Percentiles rank a stretch among this genome's conserved stretches.
Conservation (phyloP, 2,888 invertebrate genomes). For the Steinernema carpocapsae region DNA sequence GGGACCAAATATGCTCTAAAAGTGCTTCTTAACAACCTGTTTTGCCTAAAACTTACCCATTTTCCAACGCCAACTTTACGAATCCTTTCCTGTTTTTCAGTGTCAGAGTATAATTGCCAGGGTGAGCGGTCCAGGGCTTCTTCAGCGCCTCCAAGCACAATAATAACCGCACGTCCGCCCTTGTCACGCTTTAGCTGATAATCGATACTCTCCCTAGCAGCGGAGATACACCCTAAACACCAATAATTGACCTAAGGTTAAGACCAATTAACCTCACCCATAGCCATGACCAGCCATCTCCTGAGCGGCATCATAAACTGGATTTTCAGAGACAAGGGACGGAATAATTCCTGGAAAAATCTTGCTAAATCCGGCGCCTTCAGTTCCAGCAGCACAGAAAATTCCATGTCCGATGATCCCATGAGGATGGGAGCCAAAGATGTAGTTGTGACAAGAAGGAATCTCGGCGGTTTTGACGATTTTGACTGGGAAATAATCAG, state of each 20-base stretch:
- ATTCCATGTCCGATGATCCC: conserved; percentile 30
- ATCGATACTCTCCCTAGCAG: conserved; percentile 37
- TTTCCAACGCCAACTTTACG: conserved; percentile 58
- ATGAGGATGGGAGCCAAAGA: conserved; percentile 34
- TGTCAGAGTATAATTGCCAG: conserved; percentile 52
- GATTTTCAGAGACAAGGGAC: conserved; percentile 66
- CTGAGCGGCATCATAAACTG: conserved; percentile 37
- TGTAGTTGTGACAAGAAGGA: conserved; percentile 18
- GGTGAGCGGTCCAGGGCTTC: conserved; percentile 69
- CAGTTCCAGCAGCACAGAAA: conserved; percentile 78
- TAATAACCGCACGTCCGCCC: conserved; percentile 48
- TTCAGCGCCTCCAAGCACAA: conserved; percentile 70
- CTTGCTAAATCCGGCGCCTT: conserved; percentile 72
- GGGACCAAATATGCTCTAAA: conserved; percentile 68
- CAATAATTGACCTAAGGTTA: no score
- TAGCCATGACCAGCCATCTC: conserved; percentile 67
- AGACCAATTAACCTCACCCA: conserved; percentile 71
- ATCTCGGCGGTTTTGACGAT: conserved; percentile 32
- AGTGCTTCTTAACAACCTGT: neutral
- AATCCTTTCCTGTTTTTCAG: conserved; percentile 58
- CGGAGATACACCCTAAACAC: conserved; percentile 23
- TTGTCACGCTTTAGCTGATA: conserved; percentile 35
- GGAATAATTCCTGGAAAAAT: conserved; percentile 70
- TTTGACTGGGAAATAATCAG: conserved; percentile 29
- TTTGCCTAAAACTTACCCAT: conserved; percentile 48